These are phyloP conservation scores for Echinops telfairi DNA, from an alignment of 2,113 vertebrate genomes.

Conservation along the genomic window DNA sequence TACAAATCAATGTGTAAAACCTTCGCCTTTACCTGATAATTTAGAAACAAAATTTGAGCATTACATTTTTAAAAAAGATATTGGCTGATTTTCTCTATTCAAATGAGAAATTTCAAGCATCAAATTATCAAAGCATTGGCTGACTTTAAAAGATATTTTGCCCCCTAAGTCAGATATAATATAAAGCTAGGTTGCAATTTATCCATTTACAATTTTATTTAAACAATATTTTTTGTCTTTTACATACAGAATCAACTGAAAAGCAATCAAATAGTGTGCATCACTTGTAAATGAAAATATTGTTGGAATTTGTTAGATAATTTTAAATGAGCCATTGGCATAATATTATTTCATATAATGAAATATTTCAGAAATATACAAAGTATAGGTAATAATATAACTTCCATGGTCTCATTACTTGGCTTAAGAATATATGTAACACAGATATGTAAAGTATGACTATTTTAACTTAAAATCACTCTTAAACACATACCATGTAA, in stretches of 20 bases:
- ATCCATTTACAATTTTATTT: background rate
- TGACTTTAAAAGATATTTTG: slow-evolving; percentile 33
- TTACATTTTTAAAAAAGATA: background rate
- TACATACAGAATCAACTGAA: slow-evolving; percentile 24
- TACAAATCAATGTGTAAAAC: background rate
- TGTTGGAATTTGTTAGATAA: background rate
- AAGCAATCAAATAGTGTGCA: background rate
- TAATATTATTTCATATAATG: background rate
- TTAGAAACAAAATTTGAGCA: slow-evolving; percentile 61
- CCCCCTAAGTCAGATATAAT: slow-evolving; percentile 19
- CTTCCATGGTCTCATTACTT: background rate
- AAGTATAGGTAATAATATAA: background rate
- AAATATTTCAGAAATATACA: slow-evolving; percentile 41
- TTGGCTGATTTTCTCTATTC: slow-evolving; percentile 20
- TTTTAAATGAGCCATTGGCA: background rate
- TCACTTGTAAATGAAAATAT: slow-evolving; percentile 25
- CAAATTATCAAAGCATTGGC: background rate
- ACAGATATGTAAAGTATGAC: slow-evolving; percentile 1
- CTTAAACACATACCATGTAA: background rate
- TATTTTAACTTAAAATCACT: slow-evolving; percentile 51
- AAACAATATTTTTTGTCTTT: background rate
- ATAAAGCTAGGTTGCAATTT: slow-evolving; percentile 32
- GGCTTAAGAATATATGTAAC: background rate
- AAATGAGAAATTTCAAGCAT: slow-evolving; percentile 35
- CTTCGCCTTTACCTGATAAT: background rate